Percentiles rank a stretch among this genome's conserved stretches.
These are phyloP conservation scores for Megalops cyprinoides DNA, from an alignment of 2,797 vertebrate species.

Conservation along the genomic window DNA sequence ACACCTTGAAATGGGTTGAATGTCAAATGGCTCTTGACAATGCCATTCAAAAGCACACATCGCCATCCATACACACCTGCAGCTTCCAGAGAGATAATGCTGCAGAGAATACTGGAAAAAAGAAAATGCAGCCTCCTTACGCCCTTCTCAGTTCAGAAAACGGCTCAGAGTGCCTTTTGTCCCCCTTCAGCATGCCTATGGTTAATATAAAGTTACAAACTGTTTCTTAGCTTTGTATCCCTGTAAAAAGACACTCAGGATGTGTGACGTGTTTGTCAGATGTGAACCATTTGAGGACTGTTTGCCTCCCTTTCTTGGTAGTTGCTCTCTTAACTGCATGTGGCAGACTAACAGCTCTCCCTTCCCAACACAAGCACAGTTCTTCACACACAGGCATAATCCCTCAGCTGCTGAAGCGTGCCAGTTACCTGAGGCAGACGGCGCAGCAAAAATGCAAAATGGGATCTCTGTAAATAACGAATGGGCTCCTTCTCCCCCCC, in stretches of 20 bases:
- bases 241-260: too few relatives aligned
- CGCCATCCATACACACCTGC: neutral
- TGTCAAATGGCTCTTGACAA: neutral
- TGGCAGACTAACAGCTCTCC: too few relatives aligned
- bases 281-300: neutral
- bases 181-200: neutral
- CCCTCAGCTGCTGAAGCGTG: too few relatives aligned
- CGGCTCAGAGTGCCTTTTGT: neutral
- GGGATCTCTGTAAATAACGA: neutral
- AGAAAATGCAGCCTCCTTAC: too few relatives aligned
- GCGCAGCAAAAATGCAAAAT: too few relatives aligned
- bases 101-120: neutral
- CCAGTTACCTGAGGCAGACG: too few relatives aligned
- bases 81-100: neutral
- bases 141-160: too few relatives aligned
- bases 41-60: neutral
- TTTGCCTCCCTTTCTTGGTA: neutral
- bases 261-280: too few relatives aligned
- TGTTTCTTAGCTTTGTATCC: too few relatives aligned
- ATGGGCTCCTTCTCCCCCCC: conserved; percentile 36
- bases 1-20: neutral
- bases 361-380: too few relatives aligned
- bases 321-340: neutral
- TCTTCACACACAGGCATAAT: too few relatives aligned
- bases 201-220: too few relatives aligned